Percentiles rank a stretch among this genome's conserved stretches.
These are phyloP conservation scores for Drosophila helvetica DNA, from an alignment of 2,888 invertebrate species.

Conservation along the genomic window DNA sequence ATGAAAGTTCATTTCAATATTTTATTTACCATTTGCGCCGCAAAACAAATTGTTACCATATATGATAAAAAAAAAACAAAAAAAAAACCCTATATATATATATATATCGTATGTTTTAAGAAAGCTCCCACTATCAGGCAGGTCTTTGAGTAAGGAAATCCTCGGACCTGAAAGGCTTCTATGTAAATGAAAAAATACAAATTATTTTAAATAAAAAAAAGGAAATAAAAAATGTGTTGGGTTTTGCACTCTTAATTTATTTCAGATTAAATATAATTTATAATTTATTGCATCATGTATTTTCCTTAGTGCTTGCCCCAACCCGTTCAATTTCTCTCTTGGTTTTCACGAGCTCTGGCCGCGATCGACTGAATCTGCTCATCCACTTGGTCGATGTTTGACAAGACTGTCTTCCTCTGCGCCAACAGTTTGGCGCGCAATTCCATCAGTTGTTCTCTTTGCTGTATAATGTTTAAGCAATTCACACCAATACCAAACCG, in stretches of 20 bases:
- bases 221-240: not conserved
- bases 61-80: constrained; percentile 17
- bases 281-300: constrained; percentile 6
- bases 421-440: constrained; percentile 39
- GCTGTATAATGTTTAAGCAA: constrained; percentile 34
- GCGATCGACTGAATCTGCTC: constrained; percentile 5
- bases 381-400: constrained; percentile 1
- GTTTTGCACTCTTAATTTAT: not conserved
- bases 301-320: not conserved
- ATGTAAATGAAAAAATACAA: constrained; percentile 68
- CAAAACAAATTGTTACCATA: constrained; percentile 47
- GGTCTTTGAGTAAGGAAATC: not conserved
- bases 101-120: constrained; percentile 26
- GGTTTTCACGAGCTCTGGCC: not conserved
- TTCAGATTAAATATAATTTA: not conserved
- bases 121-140: constrained; percentile 3
- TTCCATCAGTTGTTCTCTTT: constrained; percentile 55
- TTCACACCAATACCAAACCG: not conserved
- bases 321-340: not conserved
- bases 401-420: not conserved
- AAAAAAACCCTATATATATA: constrained; percentile 3
- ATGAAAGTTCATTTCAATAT: constrained; percentile 30
- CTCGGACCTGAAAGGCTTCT: constrained; percentile 24
- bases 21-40: constrained; percentile 36
- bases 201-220: constrained; percentile 72